A percentile compares a stretch with the other conserved stretches of the same genome.
Evolutionary conservation across 2,888 invertebrate genomes (phyloP).

Genomic region (Ypsolopha sequella): DNA sequence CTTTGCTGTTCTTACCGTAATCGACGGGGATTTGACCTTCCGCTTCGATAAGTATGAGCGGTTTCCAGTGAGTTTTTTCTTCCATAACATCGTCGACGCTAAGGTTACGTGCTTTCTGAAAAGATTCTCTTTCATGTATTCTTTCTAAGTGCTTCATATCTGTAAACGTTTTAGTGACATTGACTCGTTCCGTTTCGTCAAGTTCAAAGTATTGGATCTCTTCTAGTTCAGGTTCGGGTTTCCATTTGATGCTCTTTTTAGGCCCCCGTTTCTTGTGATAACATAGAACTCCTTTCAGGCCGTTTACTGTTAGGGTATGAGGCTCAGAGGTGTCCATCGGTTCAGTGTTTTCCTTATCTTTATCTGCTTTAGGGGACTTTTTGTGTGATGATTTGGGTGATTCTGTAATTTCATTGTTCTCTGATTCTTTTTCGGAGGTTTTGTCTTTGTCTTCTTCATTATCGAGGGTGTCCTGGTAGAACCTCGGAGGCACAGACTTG

Average conservation of each 20-base stretch:
- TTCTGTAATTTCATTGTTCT: conserved; percentile 29
- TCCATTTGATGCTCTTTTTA: conserved; percentile 87
- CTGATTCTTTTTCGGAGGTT: conserved; percentile 27
- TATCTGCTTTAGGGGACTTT: conserved; percentile 19
- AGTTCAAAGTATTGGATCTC: conserved; percentile 92
- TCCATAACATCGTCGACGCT: conserved; percentile 85
- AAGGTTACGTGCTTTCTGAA: conserved; percentile 81
- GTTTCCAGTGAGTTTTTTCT: conserved; percentile 82
- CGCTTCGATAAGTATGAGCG: conserved; percentile 77
- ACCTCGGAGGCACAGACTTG: conserved; percentile 76
- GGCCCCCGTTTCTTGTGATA: conserved; percentile 82
- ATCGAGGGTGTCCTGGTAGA: conserved; percentile 93
- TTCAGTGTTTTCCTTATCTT: conserved; percentile 38
- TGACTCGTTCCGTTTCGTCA: conserved; percentile 96
- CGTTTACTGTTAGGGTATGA: conserved; percentile 64
- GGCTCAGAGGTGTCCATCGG: conserved; percentile 45
- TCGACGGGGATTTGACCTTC: conserved; percentile 75
- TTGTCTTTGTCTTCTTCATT: conserved; percentile 73
- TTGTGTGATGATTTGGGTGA: conserved; percentile 10
- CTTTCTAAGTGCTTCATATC: conserved; percentile 94
- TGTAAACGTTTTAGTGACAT: conserved; percentile 91
- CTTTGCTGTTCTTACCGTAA: conserved; percentile 84
- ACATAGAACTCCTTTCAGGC: conserved; percentile 81
- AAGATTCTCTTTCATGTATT: conserved; percentile 85
- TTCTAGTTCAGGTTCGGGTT: conserved; percentile 82